Evolutionary conservation across 2,113 vertebrate species (phyloP), one percentile per base, ranked within the genome.

Genomic region (Vulpes ferrilata): DNA sequence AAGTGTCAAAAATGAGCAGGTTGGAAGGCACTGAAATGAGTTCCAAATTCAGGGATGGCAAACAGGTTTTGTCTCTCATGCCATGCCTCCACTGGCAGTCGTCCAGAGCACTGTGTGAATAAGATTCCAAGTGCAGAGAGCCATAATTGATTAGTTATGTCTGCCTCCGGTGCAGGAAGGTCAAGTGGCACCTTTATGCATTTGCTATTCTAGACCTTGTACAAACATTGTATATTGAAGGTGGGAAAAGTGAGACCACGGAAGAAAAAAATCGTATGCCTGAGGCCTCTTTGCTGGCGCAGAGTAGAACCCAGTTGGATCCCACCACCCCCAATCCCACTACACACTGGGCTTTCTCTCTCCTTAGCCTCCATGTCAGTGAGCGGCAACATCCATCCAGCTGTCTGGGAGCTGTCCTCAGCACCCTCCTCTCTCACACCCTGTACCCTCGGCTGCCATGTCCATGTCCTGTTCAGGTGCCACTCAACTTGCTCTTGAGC

Each of bases 381-480:
- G 55, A 69, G 79, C 27, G 38, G 25, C 11, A 25, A 10, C 20
- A 43, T 13, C 38, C 11, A 17, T 3, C 27, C 32, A 25, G 30
- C 3, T 6, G 48, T 32, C 13, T 17, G 7, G 67, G 19, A n/a
- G 55, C 11, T 15, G 2, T 7, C 20, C 35, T 86, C 25, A 3
- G 27, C 1, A 16, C 23, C 13, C 25, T n/a, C 55, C 15, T 16
- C 25, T 79, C 11, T 25, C 13, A 20, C 3, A 6, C 55, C 23
- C 43, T 7, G 12, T 23, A 13, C 0, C 0, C 4, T 64, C 67
- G 2, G 4, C 19, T 1, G 3, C 69, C 51, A 69, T 17, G 0
- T 64, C 57, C 60, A 69, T 17, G 0, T 64, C 57, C 60, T 27
- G 3, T 22, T 43, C 69, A 32, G 23, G 23, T 13, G 1, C 20